Conservation (phyloP, 2,113 vertebrate genomes). For the Galbula dea region DNA sequence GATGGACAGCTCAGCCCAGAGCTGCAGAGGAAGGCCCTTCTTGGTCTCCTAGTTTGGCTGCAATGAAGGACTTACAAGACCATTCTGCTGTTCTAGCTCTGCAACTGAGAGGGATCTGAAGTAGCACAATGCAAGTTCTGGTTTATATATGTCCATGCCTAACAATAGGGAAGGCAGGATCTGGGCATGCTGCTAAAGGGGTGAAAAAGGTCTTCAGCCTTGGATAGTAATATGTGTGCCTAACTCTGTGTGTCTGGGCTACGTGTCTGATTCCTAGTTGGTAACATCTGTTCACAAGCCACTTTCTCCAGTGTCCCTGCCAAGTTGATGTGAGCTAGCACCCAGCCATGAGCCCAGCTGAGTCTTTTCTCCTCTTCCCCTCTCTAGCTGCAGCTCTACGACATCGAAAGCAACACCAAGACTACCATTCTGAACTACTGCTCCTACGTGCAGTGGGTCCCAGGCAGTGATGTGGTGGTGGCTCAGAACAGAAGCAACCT, state of each 20-base stretch:
- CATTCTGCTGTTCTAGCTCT: background rate
- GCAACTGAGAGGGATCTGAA: background rate
- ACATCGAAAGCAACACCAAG: constrained; percentile 80
- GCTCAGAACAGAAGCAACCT: constrained; percentile 89
- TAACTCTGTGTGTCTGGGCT: background rate
- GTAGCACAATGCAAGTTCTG: background rate
- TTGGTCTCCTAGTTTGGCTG: background rate
- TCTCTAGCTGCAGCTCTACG: constrained; percentile 87
- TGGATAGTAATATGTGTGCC: background rate
- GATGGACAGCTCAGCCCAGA: background rate
- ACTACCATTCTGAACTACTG: constrained; percentile 88
- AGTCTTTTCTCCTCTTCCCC: background rate
- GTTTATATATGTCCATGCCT: background rate
- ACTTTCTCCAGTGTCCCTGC: background rate
- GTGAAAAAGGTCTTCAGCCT: background rate
- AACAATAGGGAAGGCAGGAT: background rate
- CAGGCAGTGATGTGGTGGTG: constrained; percentile 91
- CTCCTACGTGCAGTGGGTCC: constrained; percentile 96
- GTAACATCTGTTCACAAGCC: background rate
- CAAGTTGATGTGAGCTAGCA: background rate
- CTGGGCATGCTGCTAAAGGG: background rate
- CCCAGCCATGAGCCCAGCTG: background rate
- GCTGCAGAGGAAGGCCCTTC: background rate
- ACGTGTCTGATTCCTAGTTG: background rate
- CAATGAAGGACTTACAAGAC: background rate